Conservation (phyloP, 1,140 invertebrate genomes). For the Trypoxylus dichotomus region DNA sequence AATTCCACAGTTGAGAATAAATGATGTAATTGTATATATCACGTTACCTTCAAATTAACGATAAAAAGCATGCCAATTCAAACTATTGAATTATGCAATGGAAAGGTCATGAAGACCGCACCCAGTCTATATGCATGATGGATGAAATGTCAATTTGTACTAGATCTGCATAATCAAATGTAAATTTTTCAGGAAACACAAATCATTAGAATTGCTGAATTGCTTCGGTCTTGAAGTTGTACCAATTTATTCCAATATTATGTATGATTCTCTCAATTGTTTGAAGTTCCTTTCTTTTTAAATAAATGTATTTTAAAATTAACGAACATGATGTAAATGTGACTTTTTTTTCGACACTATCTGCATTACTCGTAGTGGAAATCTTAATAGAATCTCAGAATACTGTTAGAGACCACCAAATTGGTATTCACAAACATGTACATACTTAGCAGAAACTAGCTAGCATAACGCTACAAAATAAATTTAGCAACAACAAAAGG, state of each 20-base stretch:
- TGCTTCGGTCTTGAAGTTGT: not conserved
- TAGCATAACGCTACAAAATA: no score
- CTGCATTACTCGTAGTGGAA: no score
- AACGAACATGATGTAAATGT: no score
- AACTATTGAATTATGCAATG: not conserved
- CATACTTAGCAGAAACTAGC: no score
- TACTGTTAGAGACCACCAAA: no score
- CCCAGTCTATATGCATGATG: constrained; percentile 1
- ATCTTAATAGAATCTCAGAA: no score
- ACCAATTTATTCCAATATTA: not conserved
- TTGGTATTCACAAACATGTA: no score
- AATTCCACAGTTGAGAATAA: not conserved
- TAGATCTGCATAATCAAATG: not conserved
- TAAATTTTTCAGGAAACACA: constrained; percentile 3
- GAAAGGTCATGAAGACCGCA: constrained; percentile 5
- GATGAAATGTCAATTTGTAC: constrained; percentile 7
- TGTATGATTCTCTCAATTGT: not conserved
- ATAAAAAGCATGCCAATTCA: not conserved
- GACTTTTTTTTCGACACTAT: no score
- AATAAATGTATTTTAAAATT: no score
- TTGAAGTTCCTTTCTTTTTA: no score
- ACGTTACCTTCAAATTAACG: constrained; percentile 2
- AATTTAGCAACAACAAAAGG: no score
- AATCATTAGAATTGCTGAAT: not conserved
- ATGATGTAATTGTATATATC: not conserved